phyloP scores from a whole-genome alignment of 2,113 vertebrate species.

The Calyptomena viridis region DNA sequence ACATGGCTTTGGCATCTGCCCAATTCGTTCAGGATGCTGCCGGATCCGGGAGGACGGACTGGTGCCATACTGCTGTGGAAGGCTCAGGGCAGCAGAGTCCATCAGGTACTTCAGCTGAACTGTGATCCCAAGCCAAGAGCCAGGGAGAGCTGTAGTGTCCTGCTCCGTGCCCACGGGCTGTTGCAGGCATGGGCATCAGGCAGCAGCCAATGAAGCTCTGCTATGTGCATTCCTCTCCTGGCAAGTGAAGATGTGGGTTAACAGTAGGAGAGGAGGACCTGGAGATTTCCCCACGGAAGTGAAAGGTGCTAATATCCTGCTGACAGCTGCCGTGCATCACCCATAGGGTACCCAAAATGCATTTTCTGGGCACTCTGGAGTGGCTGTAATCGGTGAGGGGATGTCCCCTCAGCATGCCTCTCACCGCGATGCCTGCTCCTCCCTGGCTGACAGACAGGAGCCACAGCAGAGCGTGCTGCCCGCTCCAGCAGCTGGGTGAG shows the following conservation, averaged over 20 bases:
- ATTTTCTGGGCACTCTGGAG: neutral
- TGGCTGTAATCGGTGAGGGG: neutral
- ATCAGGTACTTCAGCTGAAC: neutral
- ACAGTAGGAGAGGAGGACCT: neutral
- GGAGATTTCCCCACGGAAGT: neutral
- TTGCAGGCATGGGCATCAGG: neutral
- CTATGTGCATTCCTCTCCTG: neutral
- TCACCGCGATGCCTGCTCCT: accelerated
- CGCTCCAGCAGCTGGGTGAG: neutral
- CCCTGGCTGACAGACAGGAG: neutral
- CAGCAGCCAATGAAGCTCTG: neutral
- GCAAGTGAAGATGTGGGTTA: neutral
- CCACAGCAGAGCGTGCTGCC: accelerated
- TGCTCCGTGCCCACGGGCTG: accelerated
- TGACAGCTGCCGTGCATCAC: accelerated
- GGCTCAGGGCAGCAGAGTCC: neutral
- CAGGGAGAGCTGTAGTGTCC: neutral
- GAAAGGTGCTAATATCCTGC: neutral
- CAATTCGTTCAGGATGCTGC: neutral
- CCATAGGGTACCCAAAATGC: neutral
- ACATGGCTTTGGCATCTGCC: neutral
- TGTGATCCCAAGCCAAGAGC: neutral
- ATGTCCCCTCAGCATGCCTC: accelerated
- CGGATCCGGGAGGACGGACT: accelerated
- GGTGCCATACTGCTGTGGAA: neutral